Percentiles rank a stretch among this genome's conserved stretches.
Conservation (phyloP, 1,140 invertebrate genomes). For the Drosophila virilis region DNA sequence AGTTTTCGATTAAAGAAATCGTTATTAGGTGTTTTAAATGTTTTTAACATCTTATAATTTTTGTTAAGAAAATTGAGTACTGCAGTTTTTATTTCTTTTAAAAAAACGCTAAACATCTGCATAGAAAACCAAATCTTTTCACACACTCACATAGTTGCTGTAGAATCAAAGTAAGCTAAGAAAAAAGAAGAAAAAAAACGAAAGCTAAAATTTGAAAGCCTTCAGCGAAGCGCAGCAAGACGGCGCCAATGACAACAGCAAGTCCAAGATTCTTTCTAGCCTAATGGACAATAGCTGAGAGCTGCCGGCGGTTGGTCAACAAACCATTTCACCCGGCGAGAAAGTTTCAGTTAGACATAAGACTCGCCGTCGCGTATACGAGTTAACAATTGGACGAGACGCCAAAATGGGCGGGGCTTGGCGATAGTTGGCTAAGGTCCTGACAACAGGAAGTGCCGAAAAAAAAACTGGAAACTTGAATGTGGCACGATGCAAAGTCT, state of each 20-base stretch:
- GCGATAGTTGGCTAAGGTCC: slow-evolving; percentile 6
- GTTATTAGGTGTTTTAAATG: too few species aligned
- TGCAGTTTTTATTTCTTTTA: neutral
- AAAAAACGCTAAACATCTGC: slow-evolving; percentile 1
- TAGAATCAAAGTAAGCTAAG: slow-evolving; percentile 63
- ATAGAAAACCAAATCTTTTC: slow-evolving; percentile 8
- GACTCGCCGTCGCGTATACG: too few species aligned
- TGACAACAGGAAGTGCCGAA: slow-evolving; percentile 39
- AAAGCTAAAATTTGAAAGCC: slow-evolving; percentile 67
- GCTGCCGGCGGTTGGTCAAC: slow-evolving; percentile 15
- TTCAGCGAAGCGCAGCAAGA: slow-evolving; percentile 17
- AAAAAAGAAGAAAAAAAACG: slow-evolving; percentile 68
- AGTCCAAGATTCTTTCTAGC: slow-evolving; percentile 61
- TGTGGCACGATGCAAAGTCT: too few species aligned
- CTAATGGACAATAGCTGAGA: slow-evolving; percentile 18
- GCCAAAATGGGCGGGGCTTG: too few species aligned
- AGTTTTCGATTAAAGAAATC: too few species aligned
- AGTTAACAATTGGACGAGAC: too few species aligned
- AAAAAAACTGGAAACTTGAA: neutral
- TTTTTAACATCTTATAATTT: too few species aligned
- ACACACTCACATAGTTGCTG: neutral
- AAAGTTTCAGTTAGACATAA: slow-evolving; percentile 49
- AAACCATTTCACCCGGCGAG: slow-evolving; percentile 59
- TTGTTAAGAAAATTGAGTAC: too few species aligned
- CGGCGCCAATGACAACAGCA: slow-evolving; percentile 8